Conservation (phyloP, 2,797 vertebrate species). For the Epinephelus malabaricus region DNA sequence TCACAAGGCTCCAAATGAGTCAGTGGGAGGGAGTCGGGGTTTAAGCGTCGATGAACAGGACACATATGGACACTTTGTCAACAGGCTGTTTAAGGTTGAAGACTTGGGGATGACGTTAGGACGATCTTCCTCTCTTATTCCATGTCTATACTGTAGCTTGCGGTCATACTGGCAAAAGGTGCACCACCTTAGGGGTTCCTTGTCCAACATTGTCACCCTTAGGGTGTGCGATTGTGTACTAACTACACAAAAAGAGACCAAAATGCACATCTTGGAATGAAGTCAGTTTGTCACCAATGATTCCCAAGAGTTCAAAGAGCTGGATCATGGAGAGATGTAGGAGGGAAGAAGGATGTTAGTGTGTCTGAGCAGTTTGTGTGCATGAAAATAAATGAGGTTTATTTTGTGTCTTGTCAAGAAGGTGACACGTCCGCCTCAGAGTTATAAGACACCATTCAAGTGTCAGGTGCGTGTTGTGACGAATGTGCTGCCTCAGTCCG, state of each 20-base stretch:
- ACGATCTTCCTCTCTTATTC: constrained; percentile 21
- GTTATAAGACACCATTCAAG: constrained; percentile 30
- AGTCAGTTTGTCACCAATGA: constrained; percentile 40
- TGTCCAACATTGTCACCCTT: constrained; percentile 63
- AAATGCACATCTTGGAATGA: constrained; percentile 51
- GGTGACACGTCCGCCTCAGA: constrained; percentile 6
- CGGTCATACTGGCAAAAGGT: constrained; percentile 61
- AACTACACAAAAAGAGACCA: constrained; percentile 52
- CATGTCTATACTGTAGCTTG: constrained; percentile 11
- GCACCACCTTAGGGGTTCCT: constrained; percentile 68
- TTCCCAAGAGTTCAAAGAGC: constrained; percentile 47
- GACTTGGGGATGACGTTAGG: constrained; percentile 20
- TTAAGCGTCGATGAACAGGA: constrained; percentile 19
- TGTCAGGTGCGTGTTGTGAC: constrained; percentile 20
- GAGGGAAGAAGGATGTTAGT: background rate
- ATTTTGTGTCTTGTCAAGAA: constrained; percentile 33
- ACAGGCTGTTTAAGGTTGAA: constrained; percentile 30
- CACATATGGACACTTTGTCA: constrained; percentile 11
- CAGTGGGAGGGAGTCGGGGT: constrained; percentile 22
- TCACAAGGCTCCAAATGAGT: constrained; percentile 55
- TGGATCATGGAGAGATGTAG: constrained; percentile 44
- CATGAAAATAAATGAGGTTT: constrained; percentile 44
- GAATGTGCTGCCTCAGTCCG: constrained; percentile 73
- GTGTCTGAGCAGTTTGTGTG: constrained; percentile 40
- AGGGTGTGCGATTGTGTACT: constrained; percentile 62